A percentile compares a stretch with the other conserved stretches of the same genome.
Conservation (phyloP, 2,797 vertebrate genomes). For the Gila robusta region DNA sequence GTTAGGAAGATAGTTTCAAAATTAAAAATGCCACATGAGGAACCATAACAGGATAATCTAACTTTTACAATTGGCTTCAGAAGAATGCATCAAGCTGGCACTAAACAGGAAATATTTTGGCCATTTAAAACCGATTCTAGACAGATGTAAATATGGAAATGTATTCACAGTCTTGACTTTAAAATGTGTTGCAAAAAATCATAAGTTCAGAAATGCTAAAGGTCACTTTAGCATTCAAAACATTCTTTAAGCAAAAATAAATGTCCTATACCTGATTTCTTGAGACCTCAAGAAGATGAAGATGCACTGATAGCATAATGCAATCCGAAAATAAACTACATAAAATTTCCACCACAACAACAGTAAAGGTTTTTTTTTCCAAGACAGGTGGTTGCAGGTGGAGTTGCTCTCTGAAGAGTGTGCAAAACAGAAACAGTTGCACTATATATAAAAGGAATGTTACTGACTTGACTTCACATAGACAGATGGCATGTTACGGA, state of each 20-base stretch:
- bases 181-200: constrained; percentile 30
- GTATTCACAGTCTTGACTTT: not conserved
- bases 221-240: not conserved
- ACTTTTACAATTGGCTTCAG: constrained; percentile 62
- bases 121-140: constrained; percentile 1
- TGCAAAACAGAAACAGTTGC: constrained; percentile 91
- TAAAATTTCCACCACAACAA: constrained; percentile 85
- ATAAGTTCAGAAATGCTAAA: constrained; percentile 44
- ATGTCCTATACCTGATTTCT: constrained; percentile 74
- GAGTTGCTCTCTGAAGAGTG: constrained; percentile 91
- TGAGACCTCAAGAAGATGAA: constrained; percentile 41
- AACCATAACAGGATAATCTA: constrained; percentile 43
- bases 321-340: constrained; percentile 74
- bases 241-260: constrained; percentile 50
- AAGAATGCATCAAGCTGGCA: constrained; percentile 65
- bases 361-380: constrained; percentile 85
- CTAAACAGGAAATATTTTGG: constrained; percentile 44
- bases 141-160: constrained; percentile 18
- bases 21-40: constrained; percentile 51
- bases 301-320: not conserved
- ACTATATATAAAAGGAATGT: constrained; percentile 70
- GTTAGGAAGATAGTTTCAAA: constrained; percentile 30
- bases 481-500: constrained; percentile 4
- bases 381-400: constrained; percentile 88
- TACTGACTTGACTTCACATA: not conserved